Base-by-base conservation (phyloP, 53 echinoderm and acorn worm species). In the Patiria pectinifera region DNA sequence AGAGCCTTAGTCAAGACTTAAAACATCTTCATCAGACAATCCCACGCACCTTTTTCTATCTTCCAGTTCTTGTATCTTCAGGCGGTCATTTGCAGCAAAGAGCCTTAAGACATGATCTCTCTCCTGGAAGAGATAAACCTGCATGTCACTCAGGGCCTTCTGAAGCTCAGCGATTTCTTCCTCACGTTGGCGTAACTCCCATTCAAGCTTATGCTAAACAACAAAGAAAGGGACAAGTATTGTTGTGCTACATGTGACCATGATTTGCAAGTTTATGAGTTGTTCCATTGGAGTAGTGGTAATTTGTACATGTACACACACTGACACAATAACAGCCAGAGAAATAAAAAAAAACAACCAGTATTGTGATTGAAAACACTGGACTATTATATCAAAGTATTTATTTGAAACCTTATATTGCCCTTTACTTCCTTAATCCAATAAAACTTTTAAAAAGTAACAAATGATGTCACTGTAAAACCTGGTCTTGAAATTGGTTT, bases 101-200 rank as follows among this genome's bases (percentile, higher is more conserved):
- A 99, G 92, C 78, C 99, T 60, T 2, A 99, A 92, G 60, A 99
- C 96, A 49, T 99, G 99, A 71, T 99, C 99, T 45, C 99, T 87
- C 82, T 99, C 99, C 82, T 99, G 99, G 86, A 99, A 99, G 48
- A 99, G 96, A 66, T 95, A 99, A 21, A 99, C 99, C 93, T 99
- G 99, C 99, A 99, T 97, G 78, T 99, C 99, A 91, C 97, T 99
- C 45, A 99, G 97, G 4, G 99, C 99, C 79, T 99, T 97, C 94
- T 99, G 99, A 23, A 99, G 80, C 89, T 99, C 99, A 11, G 97
- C 97, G 16, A 99, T 99, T 91, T 99, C 99, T 59, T 99, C 99
- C 90, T 99, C 99, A 46, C 97, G 89, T 74, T 99, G 99, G 0
- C 97, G 87, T 47, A 97, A 45, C 77, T 99, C 99, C 99, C 99